A percentile compares a stretch with the other conserved stretches of the same genome.
Evolutionary conservation across 1,140 invertebrate species (phyloP).

Genomic region (Mycetomoellerius zeteki): DNA sequence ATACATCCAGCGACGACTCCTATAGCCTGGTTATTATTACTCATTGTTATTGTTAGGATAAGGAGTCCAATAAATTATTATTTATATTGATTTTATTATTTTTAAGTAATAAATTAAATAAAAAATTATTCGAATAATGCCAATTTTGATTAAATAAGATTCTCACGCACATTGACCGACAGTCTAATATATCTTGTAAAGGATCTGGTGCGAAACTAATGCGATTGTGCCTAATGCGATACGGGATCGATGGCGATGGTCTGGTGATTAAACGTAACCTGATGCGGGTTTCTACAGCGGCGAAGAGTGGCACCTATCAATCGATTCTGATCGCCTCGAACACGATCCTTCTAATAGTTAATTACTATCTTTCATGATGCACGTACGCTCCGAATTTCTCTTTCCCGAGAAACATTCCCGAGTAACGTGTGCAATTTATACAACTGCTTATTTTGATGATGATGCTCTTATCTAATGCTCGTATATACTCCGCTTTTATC

Average conservation of each 20-base stretch:
- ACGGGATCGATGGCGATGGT: slow-evolving; percentile 14
- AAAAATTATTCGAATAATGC: too few relatives aligned
- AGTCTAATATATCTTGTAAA: not conserved
- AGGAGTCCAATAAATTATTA: too few relatives aligned
- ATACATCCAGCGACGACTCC: too few relatives aligned
- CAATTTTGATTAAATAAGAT: too few relatives aligned
- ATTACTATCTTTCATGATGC: not conserved
- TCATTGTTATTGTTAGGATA: too few relatives aligned
- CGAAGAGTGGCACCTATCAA: slow-evolving; percentile 16
- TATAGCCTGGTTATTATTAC: too few relatives aligned
- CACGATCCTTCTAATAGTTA: slow-evolving; percentile 4
- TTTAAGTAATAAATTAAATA: too few relatives aligned
- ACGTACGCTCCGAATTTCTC: not conserved
- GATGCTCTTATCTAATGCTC: not conserved
- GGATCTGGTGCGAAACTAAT: slow-evolving; percentile 23
- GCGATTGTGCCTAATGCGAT: slow-evolving; percentile 14
- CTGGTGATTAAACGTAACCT: slow-evolving; percentile 30
- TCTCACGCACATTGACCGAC: not conserved
- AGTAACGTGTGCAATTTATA: not conserved
- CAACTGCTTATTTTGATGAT: not conserved
- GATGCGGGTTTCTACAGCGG: not conserved
- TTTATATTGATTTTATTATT: too few relatives aligned
- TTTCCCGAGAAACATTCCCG: not conserved
- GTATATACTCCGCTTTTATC: not conserved
- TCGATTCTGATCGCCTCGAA: not conserved